Evolutionary conservation across 2,113 vertebrate genomes (phyloP).

Genomic region (Chionomys nivalis): DNA sequence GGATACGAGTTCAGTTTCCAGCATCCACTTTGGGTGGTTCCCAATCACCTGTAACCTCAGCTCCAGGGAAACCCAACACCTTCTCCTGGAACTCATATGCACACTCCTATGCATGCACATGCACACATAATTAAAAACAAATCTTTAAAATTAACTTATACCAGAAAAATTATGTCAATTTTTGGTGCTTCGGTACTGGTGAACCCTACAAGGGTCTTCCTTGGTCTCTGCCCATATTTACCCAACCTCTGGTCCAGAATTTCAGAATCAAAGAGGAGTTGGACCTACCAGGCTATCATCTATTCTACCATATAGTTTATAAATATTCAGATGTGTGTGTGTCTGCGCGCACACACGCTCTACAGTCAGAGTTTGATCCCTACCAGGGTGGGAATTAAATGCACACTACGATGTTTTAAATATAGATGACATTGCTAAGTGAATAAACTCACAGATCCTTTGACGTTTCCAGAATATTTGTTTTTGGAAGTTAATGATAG

Average conservation of each 20-base stretch:
- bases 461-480: not conserved
- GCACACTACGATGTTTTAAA: not conserved
- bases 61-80: no score
- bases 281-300: fast-evolving
- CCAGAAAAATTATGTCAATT: no score
- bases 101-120: no score
- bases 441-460: not conserved
- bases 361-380: not conserved
- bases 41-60: no score
- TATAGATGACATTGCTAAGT: not conserved
- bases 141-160: no score
- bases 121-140: no score
- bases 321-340: not conserved
- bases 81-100: no score
- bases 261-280: not conserved
- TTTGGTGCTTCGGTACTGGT: no score
- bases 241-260: not conserved
- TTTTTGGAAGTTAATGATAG: not conserved
- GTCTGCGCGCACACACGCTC: no score
- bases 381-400: not conserved
- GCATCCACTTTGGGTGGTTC: no score
- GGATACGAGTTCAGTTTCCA: not conserved
- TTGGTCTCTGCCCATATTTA: not conserved
- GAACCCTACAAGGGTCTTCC: not conserved
- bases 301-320: not conserved